Evolutionary conservation across 64 coral and sea anemone genomes (phyloP).

Genomic region (Platygyra sinensis): DNA sequence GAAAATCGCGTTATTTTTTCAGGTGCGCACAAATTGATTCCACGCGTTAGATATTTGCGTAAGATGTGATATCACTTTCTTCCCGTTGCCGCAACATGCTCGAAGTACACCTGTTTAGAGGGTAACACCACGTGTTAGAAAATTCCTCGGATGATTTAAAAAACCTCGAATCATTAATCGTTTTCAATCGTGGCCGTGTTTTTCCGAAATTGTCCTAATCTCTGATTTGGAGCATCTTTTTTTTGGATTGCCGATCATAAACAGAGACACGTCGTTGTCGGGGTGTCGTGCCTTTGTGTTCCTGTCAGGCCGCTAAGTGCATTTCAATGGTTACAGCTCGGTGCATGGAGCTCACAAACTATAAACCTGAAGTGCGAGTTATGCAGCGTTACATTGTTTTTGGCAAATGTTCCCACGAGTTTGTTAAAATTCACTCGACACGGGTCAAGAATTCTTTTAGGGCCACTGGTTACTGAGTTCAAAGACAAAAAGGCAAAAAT

Average conservation of each 20-base stretch:
- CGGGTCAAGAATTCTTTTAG: neutral
- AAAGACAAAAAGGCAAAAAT: neutral
- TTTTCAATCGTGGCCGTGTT: neutral
- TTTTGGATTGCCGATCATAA: neutral
- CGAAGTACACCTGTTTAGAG: constrained; percentile 24
- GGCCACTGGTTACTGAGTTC: neutral
- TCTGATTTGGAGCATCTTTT: neutral
- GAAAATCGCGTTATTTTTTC: neutral
- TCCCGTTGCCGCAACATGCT: neutral
- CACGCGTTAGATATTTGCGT: neutral
- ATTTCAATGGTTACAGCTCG: neutral
- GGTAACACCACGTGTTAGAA: constrained; percentile 33
- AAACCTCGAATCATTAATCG: neutral
- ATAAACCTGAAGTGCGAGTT: neutral
- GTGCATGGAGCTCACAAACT: neutral
- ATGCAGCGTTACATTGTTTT: neutral
- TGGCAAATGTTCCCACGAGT: constrained; percentile 6
- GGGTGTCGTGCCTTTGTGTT: neutral
- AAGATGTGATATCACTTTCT: neutral
- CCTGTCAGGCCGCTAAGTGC: neutral
- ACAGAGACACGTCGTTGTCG: neutral
- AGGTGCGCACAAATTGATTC: neutral
- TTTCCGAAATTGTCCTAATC: neutral
- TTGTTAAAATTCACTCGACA: constrained; percentile 1
- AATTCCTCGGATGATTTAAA: constrained; percentile 2